Percentiles rank a stretch among this genome's conserved stretches.
phyloP scores from a whole-genome alignment of 2,113 vertebrate species.

The Chamaetylas fuelleborni region DNA sequence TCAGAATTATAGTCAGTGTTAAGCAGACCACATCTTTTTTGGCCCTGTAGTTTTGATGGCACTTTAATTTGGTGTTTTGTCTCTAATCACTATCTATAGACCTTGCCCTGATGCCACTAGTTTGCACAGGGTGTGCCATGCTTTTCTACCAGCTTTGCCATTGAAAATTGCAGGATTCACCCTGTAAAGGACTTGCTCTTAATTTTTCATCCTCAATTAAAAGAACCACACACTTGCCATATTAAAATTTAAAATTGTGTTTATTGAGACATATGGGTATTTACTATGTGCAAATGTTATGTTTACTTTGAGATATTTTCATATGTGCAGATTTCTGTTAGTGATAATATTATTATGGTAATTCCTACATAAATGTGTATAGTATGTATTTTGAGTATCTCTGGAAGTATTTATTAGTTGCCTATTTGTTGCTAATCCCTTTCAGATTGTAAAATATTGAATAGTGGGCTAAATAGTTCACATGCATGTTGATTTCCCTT shows the following conservation, averaged over 20 bases:
- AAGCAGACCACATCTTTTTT: neutral
- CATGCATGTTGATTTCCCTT: neutral
- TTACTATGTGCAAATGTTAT: slow-evolving; percentile 68
- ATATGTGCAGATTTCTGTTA: slow-evolving; percentile 61
- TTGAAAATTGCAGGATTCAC: neutral
- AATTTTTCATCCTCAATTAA: slow-evolving; percentile 45
- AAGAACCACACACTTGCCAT: neutral
- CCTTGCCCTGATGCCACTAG: neutral
- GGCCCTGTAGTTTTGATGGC: neutral
- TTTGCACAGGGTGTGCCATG: neutral
- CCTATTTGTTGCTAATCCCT: neutral
- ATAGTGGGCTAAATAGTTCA: neutral
- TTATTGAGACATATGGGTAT: slow-evolving; percentile 69
- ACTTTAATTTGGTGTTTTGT: neutral
- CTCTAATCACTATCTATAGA: neutral
- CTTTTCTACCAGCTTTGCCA: neutral
- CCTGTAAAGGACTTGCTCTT: neutral
- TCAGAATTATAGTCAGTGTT: fast-evolving
- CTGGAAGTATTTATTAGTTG: slow-evolving; percentile 10
- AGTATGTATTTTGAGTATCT: slow-evolving; percentile 32
- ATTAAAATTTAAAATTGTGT: slow-evolving; percentile 60
- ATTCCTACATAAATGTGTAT: slow-evolving; percentile 50
- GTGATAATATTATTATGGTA: slow-evolving; percentile 51
- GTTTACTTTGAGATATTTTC: slow-evolving; percentile 63
- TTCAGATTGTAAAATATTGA: neutral